phyloP scores from a whole-genome alignment of 2,888 invertebrate species.

The Parnassius apollo region DNA sequence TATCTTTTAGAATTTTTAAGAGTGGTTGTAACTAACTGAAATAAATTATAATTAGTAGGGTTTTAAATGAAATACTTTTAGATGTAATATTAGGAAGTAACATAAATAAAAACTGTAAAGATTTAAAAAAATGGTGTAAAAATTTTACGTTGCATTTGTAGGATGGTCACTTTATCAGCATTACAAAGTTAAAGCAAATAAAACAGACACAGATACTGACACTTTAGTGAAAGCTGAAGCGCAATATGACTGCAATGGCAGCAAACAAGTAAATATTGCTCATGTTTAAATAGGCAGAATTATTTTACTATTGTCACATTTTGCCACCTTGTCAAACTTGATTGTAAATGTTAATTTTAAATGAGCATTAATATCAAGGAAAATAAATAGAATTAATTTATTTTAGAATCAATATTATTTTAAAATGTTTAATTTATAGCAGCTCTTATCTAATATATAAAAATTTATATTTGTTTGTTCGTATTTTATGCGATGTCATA shows the following conservation, averaged over 20 bases:
- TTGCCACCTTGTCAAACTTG: background rate
- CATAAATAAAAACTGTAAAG: too few relatives aligned
- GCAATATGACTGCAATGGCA: conserved; percentile 23
- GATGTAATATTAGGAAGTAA: too few relatives aligned
- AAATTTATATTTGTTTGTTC: too few relatives aligned
- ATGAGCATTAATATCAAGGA: conserved; percentile 1
- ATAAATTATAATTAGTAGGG: too few relatives aligned
- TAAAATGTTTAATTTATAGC: too few relatives aligned
- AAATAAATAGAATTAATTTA: background rate
- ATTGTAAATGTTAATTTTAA: too few relatives aligned
- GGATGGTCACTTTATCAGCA: conserved; percentile 18
- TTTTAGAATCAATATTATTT: too few relatives aligned
- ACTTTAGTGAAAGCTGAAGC: conserved; percentile 25
- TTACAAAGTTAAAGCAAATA: conserved; percentile 25
- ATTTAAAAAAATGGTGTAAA: background rate
- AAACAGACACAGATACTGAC: conserved; percentile 12
- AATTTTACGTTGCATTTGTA: conserved; percentile 7
- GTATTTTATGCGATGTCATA: too few relatives aligned
- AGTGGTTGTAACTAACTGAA: too few relatives aligned
- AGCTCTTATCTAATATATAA: too few relatives aligned
- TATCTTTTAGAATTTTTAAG: too few relatives aligned
- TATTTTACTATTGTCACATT: conserved; percentile 12
- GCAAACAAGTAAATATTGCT: conserved; percentile 15
- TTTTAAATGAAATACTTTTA: too few relatives aligned
- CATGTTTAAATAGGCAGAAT: conserved; percentile 14